Evolutionary conservation across 2,888 invertebrate species (phyloP).

Genomic region (Heliconius ismenius): DNA sequence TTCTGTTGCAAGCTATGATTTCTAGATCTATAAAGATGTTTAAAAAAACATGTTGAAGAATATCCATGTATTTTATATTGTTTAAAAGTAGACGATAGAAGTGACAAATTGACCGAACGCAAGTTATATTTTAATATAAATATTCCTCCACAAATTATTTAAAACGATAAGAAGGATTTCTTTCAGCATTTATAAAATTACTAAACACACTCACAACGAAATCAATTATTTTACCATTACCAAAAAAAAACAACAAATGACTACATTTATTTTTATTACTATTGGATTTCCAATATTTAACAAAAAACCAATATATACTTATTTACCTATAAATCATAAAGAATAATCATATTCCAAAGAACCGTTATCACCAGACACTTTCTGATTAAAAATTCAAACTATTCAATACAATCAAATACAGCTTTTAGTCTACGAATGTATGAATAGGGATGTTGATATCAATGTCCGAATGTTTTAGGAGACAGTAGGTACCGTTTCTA

Average conservation of each 20-base stretch:
- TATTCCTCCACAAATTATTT: too few relatives aligned
- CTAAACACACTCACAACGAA: too few relatives aligned
- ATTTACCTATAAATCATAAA: background rate
- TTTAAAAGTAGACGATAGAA: background rate
- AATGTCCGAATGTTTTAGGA: background rate
- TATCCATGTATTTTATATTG: background rate
- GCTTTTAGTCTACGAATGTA: slow-evolving; percentile 15
- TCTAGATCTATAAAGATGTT: background rate
- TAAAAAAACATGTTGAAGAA: background rate
- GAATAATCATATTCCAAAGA: background rate
- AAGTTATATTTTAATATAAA: too few relatives aligned
- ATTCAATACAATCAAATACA: slow-evolving; percentile 9
- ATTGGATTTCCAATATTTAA: background rate
- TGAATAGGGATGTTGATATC: background rate
- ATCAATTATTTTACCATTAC: too few relatives aligned
- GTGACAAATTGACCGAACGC: background rate
- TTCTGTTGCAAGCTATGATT: background rate
- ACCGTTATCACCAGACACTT: slow-evolving; percentile 19
- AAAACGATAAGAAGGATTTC: too few relatives aligned
- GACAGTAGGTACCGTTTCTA: background rate
- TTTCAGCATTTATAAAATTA: too few relatives aligned
- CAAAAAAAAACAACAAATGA: too few relatives aligned
- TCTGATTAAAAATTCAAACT: slow-evolving; percentile 21
- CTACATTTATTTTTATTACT: background rate
- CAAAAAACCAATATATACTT: background rate